A percentile compares a stretch with the other conserved stretches of the same genome.
Evolutionary conservation across 2,113 vertebrate species (phyloP).

Genomic region (Dromaius novaehollandiae): DNA sequence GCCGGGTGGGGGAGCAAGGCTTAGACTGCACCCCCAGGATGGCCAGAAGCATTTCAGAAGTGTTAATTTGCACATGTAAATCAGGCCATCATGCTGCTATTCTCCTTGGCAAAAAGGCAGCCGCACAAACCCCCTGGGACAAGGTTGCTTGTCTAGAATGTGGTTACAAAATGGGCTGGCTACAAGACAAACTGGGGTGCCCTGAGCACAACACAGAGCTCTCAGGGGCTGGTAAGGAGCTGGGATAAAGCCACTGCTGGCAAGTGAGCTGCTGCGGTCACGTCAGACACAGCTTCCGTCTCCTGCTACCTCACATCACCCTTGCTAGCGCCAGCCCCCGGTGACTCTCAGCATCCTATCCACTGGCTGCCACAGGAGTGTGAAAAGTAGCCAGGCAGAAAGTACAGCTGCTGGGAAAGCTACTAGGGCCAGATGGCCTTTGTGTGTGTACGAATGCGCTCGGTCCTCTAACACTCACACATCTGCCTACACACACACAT

Average conservation of each 20-base stretch:
- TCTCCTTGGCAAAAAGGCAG: neutral
- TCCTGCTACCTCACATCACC: neutral
- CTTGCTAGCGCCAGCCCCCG: neutral
- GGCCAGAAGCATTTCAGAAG: neutral
- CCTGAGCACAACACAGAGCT: neutral
- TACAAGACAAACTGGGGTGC: neutral
- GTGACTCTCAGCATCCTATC: neutral
- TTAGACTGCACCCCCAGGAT: rapidly evolving
- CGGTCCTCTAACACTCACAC: neutral
- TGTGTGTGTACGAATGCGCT: neutral
- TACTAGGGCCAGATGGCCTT: neutral
- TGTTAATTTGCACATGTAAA: neutral
- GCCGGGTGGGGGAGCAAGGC: neutral
- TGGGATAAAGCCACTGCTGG: neutral
- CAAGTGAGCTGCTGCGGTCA: neutral
- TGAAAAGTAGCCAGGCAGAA: neutral
- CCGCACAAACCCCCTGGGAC: neutral
- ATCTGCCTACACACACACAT: rapidly evolving
- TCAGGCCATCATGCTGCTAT: rapidly evolving
- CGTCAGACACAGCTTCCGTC: neutral
- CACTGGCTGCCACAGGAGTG: rapidly evolving
- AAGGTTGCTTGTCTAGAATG: neutral
- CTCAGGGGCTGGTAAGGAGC: neutral
- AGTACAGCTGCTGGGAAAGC: neutral
- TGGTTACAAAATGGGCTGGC: neutral